Base-by-base conservation (phyloP, 2,113 vertebrate species). In the Crotalus tigris region DNA sequence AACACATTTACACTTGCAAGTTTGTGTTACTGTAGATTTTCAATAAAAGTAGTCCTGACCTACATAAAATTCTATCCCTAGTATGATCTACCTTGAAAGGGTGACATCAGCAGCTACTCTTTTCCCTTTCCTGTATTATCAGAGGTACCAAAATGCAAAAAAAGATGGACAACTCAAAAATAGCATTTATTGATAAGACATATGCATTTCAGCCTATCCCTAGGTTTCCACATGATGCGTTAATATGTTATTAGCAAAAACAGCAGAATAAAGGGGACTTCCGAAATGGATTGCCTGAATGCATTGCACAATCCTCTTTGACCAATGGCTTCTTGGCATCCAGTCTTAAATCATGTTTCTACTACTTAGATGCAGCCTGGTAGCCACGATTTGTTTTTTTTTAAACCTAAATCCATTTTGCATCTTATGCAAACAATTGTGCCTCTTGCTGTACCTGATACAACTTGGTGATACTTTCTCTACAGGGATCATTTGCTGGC, bases 401-500 rank as follows among this genome's bases (percentile, higher is more conserved):
- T 29, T 51, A 9, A 69, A 69, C 46, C 44, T 58, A 15, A 64
- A 64, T 7, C 24, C 5, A n/a, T 6, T 10, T 88, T 69, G 44
- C 44, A 10, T 86, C 12, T 91, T 55, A 81, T 26, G 21, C 8
- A 15, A 0, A 8, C 59, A n/a, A 19, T 26, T 17, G 6, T 9
- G 19, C 4, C 64, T 92, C 53, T 8, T 13, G 33, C 29, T 24
- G 6, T 5, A 39, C 29, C 29, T 61, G 15, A 46, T 81, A 55
- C 44, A 6, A 54, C 19, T 59, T n/a, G n/a, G 23, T 81, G 33
- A 85, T 53, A 5, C 44, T 92, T 94, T 58, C 19, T 95, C 95
- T 88, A 0, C 96, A 99, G 99, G 97, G 99, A 99, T 93, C 98
- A 98, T 88, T 97, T 99, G 55, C 97, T 99, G 46, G 95, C 98